Conservation (phyloP, 1,140 invertebrate species). For the Bombus pascuorum region DNA sequence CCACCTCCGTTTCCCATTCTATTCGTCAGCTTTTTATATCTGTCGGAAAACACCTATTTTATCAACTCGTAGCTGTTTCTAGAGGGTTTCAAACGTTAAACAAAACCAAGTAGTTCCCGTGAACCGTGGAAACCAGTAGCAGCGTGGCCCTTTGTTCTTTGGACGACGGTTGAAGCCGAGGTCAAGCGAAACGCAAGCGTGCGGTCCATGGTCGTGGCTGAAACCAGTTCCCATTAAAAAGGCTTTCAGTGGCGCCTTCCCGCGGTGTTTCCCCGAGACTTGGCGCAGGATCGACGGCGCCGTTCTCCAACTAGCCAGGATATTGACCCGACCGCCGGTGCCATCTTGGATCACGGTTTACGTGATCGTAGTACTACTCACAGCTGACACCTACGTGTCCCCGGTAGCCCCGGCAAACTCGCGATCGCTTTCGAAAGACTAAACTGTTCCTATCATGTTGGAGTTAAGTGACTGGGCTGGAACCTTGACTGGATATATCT, state of each 20-base stretch:
- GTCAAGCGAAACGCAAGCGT: slow-evolving; percentile 61
- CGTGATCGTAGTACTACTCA: slow-evolving; percentile 74
- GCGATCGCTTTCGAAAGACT: slow-evolving; percentile 47
- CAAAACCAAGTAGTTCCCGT: neutral
- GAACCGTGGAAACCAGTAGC: slow-evolving; percentile 30
- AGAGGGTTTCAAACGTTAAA: neutral
- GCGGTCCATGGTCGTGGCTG: slow-evolving; percentile 60
- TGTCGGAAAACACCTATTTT: too few relatives aligned
- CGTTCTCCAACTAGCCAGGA: slow-evolving; percentile 66
- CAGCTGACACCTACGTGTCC: slow-evolving; percentile 66
- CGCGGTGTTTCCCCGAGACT: slow-evolving; percentile 42
- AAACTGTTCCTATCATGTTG: neutral
- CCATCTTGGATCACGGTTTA: slow-evolving; percentile 73
- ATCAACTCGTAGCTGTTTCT: too few relatives aligned
- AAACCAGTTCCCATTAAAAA: slow-evolving; percentile 66
- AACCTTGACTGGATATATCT: neutral
- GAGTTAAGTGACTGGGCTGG: neutral
- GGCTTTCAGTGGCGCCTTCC: slow-evolving; percentile 60
- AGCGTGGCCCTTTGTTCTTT: slow-evolving; percentile 59
- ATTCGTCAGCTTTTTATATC: neutral
- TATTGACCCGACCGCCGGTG: slow-evolving; percentile 70
- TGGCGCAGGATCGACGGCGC: slow-evolving; percentile 26
- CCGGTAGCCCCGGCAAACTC: slow-evolving; percentile 42
- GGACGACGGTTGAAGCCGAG: slow-evolving; percentile 54
- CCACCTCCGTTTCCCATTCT: neutral